Conservation (phyloP, 2,888 invertebrate genomes). For the Lasius platythorax region DNA sequence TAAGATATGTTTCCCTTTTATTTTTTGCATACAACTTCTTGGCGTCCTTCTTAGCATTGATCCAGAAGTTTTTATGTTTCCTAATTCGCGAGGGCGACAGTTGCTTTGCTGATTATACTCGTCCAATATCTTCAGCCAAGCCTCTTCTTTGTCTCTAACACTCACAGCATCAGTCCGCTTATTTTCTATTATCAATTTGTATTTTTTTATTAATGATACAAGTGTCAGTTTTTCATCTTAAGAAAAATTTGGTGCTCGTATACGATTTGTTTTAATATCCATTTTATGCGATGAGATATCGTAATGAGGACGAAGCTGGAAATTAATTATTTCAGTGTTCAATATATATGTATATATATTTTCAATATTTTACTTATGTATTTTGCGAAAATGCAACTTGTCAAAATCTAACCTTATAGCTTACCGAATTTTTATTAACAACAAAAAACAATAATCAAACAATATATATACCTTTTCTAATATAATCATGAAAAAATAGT, state of each 20-base stretch:
- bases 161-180: not conserved
- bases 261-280: not conserved
- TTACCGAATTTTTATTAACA: too few relatives aligned
- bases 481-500: too few relatives aligned
- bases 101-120: not conserved
- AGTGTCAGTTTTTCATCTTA: not conserved
- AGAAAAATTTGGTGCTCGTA: constrained; percentile 7
- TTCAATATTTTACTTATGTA: too few relatives aligned
- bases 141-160: not conserved
- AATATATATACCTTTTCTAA: too few relatives aligned
- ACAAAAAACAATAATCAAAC: too few relatives aligned
- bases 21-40: not conserved
- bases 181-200: constrained; percentile 1
- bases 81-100: not conserved
- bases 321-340: not conserved
- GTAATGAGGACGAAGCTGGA: not conserved
- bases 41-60: constrained; percentile 1
- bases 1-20: not conserved
- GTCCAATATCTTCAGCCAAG: not conserved
- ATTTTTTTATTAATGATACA: constrained; percentile 15
- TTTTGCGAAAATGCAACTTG: too few relatives aligned
- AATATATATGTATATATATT: not conserved
- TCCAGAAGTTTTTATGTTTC: not conserved
- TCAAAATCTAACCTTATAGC: not conserved
- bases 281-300: not conserved